Conservation (phyloP, 2,113 vertebrate species). For the Sprattus sprattus region DNA sequence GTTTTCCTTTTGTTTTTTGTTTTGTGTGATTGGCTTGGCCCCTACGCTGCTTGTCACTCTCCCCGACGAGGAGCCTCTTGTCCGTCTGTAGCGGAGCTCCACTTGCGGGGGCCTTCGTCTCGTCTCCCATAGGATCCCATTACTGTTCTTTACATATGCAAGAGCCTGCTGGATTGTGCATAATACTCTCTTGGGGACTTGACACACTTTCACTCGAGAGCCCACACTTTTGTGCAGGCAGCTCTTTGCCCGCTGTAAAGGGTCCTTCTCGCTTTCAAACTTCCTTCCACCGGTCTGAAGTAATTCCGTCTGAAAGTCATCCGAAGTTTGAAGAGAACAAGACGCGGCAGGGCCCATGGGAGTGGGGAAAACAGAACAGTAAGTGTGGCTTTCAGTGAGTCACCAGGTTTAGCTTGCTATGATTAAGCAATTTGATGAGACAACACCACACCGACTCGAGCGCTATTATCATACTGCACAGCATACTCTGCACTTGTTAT, state of each 20-base stretch:
- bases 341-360: slow-evolving; percentile 52
- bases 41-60: not conserved
- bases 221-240: slow-evolving; percentile 57
- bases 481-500: not conserved
- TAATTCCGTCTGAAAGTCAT: slow-evolving; percentile 66
- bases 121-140: slow-evolving; percentile 70
- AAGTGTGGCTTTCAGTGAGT: slow-evolving; percentile 29
- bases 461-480: slow-evolving; percentile 2
- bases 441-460: not conserved
- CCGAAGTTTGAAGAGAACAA: slow-evolving; percentile 61
- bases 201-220: slow-evolving; percentile 65
- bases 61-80: not conserved
- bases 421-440: slow-evolving; percentile 24
- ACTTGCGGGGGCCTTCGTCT: slow-evolving; percentile 23
- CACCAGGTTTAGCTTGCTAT: slow-evolving; percentile 14
- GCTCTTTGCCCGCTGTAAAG: slow-evolving; percentile 54
- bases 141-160: slow-evolving; percentile 75
- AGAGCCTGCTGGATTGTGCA: slow-evolving; percentile 65
- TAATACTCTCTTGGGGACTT: slow-evolving; percentile 71
- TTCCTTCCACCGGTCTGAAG: slow-evolving; percentile 59
- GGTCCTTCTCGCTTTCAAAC: slow-evolving; percentile 68
- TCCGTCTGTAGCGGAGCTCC: slow-evolving; percentile 1
- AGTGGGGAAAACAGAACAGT: slow-evolving; percentile 37
- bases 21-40: not conserved
- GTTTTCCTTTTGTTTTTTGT: slow-evolving; percentile 17